These are phyloP conservation scores for Epinephelus moara DNA, from an alignment of 2,113 vertebrate species.

Conservation along the genomic window DNA sequence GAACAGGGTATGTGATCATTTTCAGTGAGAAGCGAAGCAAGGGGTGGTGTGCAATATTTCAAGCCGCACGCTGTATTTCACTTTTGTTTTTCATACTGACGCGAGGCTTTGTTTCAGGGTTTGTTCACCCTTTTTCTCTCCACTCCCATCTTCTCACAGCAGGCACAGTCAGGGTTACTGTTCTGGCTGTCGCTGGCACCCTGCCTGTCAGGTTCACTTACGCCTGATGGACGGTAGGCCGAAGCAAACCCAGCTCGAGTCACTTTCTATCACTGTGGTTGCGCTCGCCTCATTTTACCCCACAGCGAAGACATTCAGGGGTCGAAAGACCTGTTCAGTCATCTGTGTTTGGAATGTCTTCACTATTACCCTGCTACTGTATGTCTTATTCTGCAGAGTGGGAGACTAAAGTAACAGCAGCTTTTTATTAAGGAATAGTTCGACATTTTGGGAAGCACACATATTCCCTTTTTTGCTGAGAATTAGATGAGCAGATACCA, in stretches of 20 bases:
- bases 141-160: slow-evolving; percentile 17
- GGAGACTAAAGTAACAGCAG: not conserved
- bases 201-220: slow-evolving; percentile 65
- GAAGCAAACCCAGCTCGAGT: slow-evolving; percentile 51
- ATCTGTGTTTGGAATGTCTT: slow-evolving; percentile 14
- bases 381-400: not conserved
- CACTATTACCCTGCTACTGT: not conserved
- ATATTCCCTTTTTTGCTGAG: not conserved
- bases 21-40: not conserved
- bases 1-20: not conserved
- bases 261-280: slow-evolving; percentile 56
- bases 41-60: slow-evolving; percentile 18
- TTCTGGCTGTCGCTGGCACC: slow-evolving; percentile 48
- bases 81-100: slow-evolving; percentile 14
- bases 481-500: not conserved
- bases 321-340: slow-evolving; percentile 29
- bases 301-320: slow-evolving; percentile 19
- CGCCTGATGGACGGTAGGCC: slow-evolving; percentile 40
- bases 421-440: not conserved
- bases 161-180: slow-evolving; percentile 21
- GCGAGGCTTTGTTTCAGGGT: not conserved
- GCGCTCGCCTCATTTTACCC: slow-evolving; percentile 35
- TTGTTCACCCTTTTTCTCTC: slow-evolving; percentile 22
- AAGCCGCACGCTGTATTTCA: not conserved
- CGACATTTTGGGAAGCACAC: not conserved